phyloP scores from a whole-genome alignment of 2,797 vertebrate species.

The Poecile montanus region DNA sequence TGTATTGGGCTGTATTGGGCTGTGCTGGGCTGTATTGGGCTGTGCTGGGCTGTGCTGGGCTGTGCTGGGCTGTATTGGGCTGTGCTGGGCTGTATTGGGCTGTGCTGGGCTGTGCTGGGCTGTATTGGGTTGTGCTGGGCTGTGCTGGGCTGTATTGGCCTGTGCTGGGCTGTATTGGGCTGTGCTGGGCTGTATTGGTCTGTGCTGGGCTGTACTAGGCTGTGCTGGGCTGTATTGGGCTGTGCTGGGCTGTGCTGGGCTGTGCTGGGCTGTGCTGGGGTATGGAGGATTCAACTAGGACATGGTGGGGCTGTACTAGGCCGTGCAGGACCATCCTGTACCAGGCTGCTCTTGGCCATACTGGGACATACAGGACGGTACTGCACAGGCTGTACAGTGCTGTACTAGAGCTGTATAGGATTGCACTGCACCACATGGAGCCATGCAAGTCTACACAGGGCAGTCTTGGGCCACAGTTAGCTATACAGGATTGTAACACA shows the following conservation, averaged over 20 bases:
- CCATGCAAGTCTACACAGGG: background rate
- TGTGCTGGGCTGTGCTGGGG: background rate
- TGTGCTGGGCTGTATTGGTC: too few relatives aligned
- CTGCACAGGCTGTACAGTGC: fast-evolving
- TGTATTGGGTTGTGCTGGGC: too few relatives aligned
- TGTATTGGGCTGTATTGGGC: background rate
- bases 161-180: background rate
- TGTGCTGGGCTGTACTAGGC: background rate
- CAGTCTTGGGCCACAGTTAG: background rate
- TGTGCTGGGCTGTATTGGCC: fast-evolving
- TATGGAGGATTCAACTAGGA: background rate
- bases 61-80: background rate
- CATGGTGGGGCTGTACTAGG: too few relatives aligned
- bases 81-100: fast-evolving
- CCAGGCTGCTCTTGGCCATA: background rate
- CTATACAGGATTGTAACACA: background rate
- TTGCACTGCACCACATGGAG: too few relatives aligned
- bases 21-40: too few relatives aligned
- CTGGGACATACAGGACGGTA: background rate
- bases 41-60: fast-evolving
- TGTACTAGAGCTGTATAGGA: background rate
- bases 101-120: fast-evolving
- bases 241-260: fast-evolving
- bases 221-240: too few relatives aligned
- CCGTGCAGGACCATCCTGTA: background rate